Evolutionary conservation across 92 coral and sea anemone genomes (phyloP).

Genomic region (Phymanthus crucifer): DNA sequence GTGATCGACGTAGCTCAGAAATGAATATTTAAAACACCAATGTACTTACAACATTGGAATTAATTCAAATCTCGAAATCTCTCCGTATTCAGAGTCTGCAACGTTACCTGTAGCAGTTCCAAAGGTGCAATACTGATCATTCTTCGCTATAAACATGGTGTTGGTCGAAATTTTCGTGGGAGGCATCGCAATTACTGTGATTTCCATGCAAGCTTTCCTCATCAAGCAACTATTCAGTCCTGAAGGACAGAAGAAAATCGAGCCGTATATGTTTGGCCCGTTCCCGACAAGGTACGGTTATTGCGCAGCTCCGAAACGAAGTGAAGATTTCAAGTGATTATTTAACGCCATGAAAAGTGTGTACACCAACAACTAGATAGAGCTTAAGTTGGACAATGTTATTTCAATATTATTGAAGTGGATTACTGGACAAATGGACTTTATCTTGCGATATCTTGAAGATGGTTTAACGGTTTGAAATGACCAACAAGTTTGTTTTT

Average conservation of each 20-base stretch:
- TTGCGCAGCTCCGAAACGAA: not conserved
- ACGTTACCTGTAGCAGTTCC: too few species aligned
- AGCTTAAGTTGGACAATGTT: too few species aligned
- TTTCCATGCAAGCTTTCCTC: conserved; percentile 41
- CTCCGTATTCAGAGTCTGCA: not conserved
- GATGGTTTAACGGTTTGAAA: too few species aligned
- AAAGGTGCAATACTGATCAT: not conserved
- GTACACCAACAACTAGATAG: not conserved
- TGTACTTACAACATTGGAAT: not conserved
- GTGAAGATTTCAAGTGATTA: not conserved
- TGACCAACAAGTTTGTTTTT: too few species aligned
- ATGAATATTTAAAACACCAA: not conserved
- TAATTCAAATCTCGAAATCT: not conserved
- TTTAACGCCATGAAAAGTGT: not conserved
- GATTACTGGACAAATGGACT: too few species aligned
- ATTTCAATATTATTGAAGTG: too few species aligned
- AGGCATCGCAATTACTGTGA: conserved; percentile 10
- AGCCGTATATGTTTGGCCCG: conserved; percentile 8
- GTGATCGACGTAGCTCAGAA: not conserved
- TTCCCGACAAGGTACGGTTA: conserved; percentile 31
- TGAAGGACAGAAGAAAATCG: not conserved
- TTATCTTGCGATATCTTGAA: too few species aligned
- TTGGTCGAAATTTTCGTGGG: conserved; percentile 53
- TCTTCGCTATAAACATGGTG: conserved; percentile 46
- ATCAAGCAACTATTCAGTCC: conserved; percentile 47